phyloP scores from a whole-genome alignment of 2,888 invertebrate genomes.

The Lingula anatina region DNA sequence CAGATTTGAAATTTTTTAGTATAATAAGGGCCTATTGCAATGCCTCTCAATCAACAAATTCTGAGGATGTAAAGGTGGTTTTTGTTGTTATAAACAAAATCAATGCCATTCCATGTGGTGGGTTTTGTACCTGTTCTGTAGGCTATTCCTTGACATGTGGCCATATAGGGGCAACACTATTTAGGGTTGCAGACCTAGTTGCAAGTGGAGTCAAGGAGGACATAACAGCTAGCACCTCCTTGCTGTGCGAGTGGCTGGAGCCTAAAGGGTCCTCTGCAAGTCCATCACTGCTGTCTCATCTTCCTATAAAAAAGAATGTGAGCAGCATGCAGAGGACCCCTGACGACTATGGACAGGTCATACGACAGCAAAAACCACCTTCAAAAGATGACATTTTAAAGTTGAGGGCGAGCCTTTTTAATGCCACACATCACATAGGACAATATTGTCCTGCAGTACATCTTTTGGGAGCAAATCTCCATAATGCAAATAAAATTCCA shows the following conservation, averaged over 20 bases:
- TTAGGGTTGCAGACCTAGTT: slow-evolving; percentile 4
- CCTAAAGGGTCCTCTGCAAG: slow-evolving; percentile 5
- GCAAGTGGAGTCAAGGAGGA: slow-evolving; percentile 6
- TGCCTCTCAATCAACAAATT: slow-evolving; percentile 8
- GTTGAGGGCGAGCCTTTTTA: slow-evolving; percentile 1
- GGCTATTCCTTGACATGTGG: slow-evolving; percentile 6
- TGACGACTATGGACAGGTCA: slow-evolving; percentile 4
- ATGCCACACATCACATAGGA: slow-evolving; percentile 6
- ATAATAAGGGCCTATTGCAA: slow-evolving; percentile 5
- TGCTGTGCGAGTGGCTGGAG: slow-evolving; percentile 6
- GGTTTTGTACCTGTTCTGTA: slow-evolving; percentile 10
- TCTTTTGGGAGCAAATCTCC: too few relatives aligned
- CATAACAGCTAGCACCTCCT: background rate
- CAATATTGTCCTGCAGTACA: slow-evolving; percentile 6
- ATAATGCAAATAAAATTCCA: too few relatives aligned
- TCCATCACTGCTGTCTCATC: slow-evolving; percentile 2
- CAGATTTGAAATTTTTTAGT: slow-evolving; percentile 4
- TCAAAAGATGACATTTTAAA: slow-evolving; percentile 3
- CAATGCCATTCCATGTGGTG: slow-evolving; percentile 7
- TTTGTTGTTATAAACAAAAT: slow-evolving; percentile 4
- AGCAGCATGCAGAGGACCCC: slow-evolving; percentile 1
- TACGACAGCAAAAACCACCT: background rate
- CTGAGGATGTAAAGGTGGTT: slow-evolving; percentile 8
- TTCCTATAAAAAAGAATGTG: background rate
- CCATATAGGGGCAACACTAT: slow-evolving; percentile 9